These are phyloP conservation scores for Cynopterus sphinx DNA, from an alignment of 2,797 vertebrate species.

Conservation along the genomic window DNA sequence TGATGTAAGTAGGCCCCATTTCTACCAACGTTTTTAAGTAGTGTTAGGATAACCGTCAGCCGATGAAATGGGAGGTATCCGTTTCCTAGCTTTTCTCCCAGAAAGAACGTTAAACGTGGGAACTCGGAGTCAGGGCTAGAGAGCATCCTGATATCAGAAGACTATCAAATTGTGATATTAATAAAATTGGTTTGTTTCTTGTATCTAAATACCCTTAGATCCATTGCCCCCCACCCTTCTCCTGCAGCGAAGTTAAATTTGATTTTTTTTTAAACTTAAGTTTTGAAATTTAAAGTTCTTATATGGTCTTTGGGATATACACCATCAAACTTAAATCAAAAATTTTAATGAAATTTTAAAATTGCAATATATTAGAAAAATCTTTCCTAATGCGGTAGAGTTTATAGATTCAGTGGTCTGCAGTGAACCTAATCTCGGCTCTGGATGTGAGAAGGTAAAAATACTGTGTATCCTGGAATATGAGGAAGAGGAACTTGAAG, in stretches of 20 bases:
- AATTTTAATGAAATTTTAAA: not conserved
- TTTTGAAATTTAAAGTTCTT: conserved; percentile 32
- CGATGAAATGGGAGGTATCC: not conserved
- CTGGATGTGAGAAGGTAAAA: not conserved
- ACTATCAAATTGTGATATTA: not conserved
- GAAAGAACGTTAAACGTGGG: not conserved
- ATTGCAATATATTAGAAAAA: not conserved
- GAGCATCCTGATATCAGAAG: not conserved
- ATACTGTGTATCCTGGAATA: not conserved
- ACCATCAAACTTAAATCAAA: not conserved
- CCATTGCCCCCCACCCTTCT: not conserved
- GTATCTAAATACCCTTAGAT: not conserved
- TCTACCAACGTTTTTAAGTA: not conserved
- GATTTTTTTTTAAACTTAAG: not conserved
- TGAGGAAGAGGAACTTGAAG: not conserved
- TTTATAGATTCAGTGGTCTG: not conserved
- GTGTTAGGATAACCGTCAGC: not conserved
- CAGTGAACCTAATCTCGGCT: not conserved
- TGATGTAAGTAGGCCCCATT: conserved; percentile 88
- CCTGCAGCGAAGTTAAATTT: not conserved
- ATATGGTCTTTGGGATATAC: not conserved
- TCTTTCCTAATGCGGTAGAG: not conserved
- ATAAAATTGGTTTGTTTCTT: not conserved
- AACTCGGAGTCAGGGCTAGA: not conserved
- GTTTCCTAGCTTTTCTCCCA: not conserved